A percentile compares a stretch with the other conserved stretches of the same genome.
Conservation (phyloP, 2,797 vertebrate genomes). For the Menidia menidia region DNA sequence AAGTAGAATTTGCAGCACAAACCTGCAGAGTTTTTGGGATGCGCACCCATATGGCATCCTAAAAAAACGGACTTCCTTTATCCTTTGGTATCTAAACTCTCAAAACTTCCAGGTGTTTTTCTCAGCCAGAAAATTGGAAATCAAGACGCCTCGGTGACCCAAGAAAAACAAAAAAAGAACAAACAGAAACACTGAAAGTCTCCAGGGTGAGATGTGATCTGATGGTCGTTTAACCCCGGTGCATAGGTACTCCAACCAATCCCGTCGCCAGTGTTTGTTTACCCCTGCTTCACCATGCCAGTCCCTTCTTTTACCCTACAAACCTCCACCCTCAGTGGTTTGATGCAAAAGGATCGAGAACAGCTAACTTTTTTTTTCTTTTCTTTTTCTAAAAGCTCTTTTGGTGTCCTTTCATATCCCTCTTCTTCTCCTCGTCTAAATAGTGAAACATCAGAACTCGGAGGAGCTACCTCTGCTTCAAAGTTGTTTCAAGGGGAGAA, state of each 20-base stretch:
- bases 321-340: conserved; percentile 66
- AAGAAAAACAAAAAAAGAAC: conserved; percentile 16
- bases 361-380: conserved; percentile 64
- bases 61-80: conserved; percentile 63
- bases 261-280: conserved; percentile 48
- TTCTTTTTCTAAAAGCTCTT: conserved; percentile 68
- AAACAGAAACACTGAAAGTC: conserved; percentile 48
- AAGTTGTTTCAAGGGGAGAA: conserved; percentile 80
- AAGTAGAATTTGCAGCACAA: conserved; percentile 49
- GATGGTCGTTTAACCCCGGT: conserved; percentile 71
- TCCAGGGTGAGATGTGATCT: conserved; percentile 60
- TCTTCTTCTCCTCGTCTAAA: conserved; percentile 68
- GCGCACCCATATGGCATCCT: conserved; percentile 68
- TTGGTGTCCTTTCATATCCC: conserved; percentile 70
- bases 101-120: conserved; percentile 45
- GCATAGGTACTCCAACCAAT: conserved; percentile 68
- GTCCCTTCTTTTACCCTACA: conserved; percentile 49
- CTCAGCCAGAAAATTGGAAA: conserved; percentile 58
- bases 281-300: conserved; percentile 33
- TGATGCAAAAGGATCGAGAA: conserved; percentile 76
- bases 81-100: conserved; percentile 78
- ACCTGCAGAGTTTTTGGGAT: conserved; percentile 45
- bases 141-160: conserved; percentile 60
- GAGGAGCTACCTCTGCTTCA: conserved; percentile 82
- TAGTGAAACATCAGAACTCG: conserved; percentile 76